These are phyloP conservation scores for Podotricha telesiphe DNA, from an alignment of 2,888 invertebrate species.

Conservation along the genomic window DNA sequence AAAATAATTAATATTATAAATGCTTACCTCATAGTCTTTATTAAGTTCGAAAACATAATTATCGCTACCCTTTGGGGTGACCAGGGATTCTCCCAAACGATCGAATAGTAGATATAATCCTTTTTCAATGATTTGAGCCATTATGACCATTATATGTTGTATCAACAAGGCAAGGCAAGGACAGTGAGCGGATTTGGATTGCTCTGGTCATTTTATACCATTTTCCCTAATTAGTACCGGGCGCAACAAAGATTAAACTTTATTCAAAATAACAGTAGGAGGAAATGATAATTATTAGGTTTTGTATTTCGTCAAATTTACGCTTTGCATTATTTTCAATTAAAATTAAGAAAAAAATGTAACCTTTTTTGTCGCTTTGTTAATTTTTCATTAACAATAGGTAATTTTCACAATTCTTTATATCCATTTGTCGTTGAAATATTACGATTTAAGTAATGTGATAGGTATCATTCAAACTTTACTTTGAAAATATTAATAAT, in stretches of 20 bases:
- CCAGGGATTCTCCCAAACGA: slow-evolving; percentile 84
- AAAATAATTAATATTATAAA: slow-evolving; percentile 16
- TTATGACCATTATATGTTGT: not conserved
- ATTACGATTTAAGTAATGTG: too few species aligned
- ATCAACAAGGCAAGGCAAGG: slow-evolving; percentile 58
- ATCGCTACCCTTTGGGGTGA: slow-evolving; percentile 85
- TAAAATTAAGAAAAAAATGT: not conserved
- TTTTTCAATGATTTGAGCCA: slow-evolving; percentile 30
- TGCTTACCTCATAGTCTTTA: slow-evolving; percentile 84
- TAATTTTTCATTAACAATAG: too few species aligned
- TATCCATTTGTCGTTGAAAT: too few species aligned
- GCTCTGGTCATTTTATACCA: slow-evolving; percentile 49
- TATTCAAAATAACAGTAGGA: slow-evolving; percentile 38
- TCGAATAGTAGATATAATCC: slow-evolving; percentile 80
- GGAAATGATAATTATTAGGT: slow-evolving; percentile 28
- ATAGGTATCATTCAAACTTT: too few species aligned
- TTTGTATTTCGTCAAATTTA: slow-evolving; percentile 4
- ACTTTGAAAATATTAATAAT: too few species aligned
- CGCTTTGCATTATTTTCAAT: not conserved
- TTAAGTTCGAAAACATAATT: slow-evolving; percentile 85
- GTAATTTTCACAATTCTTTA: too few species aligned
- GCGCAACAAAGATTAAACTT: slow-evolving; percentile 49
- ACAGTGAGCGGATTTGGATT: slow-evolving; percentile 61
- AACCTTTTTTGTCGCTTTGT: too few species aligned
- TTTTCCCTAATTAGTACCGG: slow-evolving; percentile 41